Conservation (phyloP, 1,140 invertebrate species). For the Drosophila littoralis region DNA sequence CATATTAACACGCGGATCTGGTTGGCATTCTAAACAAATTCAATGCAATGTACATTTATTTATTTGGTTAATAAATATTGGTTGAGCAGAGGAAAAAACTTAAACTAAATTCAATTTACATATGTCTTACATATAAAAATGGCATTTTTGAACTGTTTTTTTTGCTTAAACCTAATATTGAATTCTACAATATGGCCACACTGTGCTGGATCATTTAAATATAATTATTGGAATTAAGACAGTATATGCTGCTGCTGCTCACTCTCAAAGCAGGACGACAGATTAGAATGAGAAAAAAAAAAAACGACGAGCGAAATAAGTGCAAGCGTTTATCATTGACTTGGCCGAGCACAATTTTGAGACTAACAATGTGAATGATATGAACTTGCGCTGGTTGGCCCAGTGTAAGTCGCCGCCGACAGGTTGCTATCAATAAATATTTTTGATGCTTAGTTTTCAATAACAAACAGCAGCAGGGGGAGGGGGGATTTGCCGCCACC, state of each 20-base stretch:
- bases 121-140: background rate
- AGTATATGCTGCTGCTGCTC: background rate
- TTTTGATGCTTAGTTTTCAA: conserved; percentile 74
- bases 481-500: conserved; percentile 21
- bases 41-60: background rate
- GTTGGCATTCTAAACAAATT: background rate
- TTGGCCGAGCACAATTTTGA: background rate
- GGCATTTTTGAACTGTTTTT: background rate
- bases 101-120: no score
- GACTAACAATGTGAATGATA: conserved; percentile 41
- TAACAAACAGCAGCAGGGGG: conserved; percentile 60
- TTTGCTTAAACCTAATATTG: background rate
- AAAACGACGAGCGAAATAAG: background rate
- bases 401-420: conserved; percentile 22
- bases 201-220: background rate
- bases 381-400: background rate
- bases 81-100: no score
- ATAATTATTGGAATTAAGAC: background rate
- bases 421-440: conserved; percentile 76
- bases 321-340: no score
- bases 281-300: background rate
- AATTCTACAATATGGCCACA: background rate
- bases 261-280: background rate
- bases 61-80: no score
- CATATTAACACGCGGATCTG: conserved; percentile 7